Conservation (phyloP, 2,113 vertebrate genomes). For the Gallinago jamesoni region DNA sequence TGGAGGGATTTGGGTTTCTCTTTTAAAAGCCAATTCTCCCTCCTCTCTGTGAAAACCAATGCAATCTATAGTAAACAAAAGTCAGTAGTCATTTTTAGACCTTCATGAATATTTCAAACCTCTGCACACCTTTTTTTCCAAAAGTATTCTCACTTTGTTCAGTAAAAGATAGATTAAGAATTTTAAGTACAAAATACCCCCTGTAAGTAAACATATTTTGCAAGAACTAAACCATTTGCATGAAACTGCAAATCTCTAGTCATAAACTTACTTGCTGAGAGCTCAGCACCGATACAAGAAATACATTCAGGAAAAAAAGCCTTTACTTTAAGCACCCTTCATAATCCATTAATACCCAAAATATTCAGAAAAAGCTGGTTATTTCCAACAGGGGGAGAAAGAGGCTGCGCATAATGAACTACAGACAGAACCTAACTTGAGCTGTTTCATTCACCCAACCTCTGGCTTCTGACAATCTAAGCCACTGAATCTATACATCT, state of each 20-base stretch:
- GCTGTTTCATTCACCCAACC: not conserved
- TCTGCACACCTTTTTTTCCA: not conserved
- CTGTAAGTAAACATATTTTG: not conserved
- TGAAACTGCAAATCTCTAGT: not conserved
- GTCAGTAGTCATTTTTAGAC: constrained; percentile 21
- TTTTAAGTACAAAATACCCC: not conserved
- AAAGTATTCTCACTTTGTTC: not conserved
- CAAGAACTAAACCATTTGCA: not conserved
- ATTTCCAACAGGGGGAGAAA: not conserved
- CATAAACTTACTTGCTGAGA: not conserved
- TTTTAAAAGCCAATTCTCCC: constrained; percentile 43
- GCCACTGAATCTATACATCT: constrained; percentile 11
- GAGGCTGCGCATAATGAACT: not conserved
- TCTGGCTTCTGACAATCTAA: constrained; percentile 12
- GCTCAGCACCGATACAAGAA: not conserved
- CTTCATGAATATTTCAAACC: constrained; percentile 36
- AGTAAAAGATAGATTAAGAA: not conserved
- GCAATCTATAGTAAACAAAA: constrained; percentile 36
- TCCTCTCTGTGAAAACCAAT: constrained; percentile 20
- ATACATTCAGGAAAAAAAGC: not conserved
- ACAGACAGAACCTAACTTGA: not conserved
- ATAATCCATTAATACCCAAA: not conserved
- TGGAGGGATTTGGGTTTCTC: not conserved
- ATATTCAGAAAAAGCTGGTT: not conserved
- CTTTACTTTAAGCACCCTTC: not conserved